phyloP scores from a whole-genome alignment of 1,140 invertebrate species.

The Phocides pigmalion region DNA sequence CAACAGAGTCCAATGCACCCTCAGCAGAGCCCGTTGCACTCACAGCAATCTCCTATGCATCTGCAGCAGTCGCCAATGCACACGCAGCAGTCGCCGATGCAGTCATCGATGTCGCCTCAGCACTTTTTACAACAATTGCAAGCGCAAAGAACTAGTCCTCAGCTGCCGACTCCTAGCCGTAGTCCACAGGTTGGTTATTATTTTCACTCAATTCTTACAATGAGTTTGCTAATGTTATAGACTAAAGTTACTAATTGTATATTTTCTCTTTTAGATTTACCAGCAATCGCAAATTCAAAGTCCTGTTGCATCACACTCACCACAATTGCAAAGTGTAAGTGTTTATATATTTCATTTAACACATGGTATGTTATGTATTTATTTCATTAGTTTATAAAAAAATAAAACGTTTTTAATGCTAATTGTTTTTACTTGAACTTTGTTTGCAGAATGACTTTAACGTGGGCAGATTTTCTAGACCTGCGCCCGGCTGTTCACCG shows the following conservation, averaged over 20 bases:
- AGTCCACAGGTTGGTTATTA: constrained; percentile 71
- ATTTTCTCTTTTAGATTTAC: constrained; percentile 67
- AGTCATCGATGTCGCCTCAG: constrained; percentile 77
- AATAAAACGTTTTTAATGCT: too few relatives aligned
- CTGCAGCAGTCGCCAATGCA: constrained; percentile 81
- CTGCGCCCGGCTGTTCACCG: constrained; percentile 77
- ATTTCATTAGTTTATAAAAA: too few relatives aligned
- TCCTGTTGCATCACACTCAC: constrained; percentile 78
- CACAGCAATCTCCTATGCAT: constrained; percentile 74
- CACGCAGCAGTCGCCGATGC: constrained; percentile 84
- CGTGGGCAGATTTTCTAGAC: constrained; percentile 73
- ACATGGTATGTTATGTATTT: neutral
- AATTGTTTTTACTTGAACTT: constrained; percentile 7
- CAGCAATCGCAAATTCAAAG: constrained; percentile 82
- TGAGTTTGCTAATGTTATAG: too few relatives aligned
- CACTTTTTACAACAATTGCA: constrained; percentile 76
- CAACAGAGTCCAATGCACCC: constrained; percentile 71
- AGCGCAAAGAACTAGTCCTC: constrained; percentile 74
- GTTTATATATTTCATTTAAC: neutral
- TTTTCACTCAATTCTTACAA: constrained; percentile 3
- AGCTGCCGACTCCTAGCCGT: constrained; percentile 78
- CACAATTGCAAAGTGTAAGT: constrained; percentile 78
- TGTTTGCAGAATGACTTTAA: constrained; percentile 69
- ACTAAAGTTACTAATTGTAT: neutral
- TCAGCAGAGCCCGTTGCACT: constrained; percentile 70